Evolutionary conservation across 2,888 invertebrate species (phyloP).

Genomic region (Archips xylosteana): DNA sequence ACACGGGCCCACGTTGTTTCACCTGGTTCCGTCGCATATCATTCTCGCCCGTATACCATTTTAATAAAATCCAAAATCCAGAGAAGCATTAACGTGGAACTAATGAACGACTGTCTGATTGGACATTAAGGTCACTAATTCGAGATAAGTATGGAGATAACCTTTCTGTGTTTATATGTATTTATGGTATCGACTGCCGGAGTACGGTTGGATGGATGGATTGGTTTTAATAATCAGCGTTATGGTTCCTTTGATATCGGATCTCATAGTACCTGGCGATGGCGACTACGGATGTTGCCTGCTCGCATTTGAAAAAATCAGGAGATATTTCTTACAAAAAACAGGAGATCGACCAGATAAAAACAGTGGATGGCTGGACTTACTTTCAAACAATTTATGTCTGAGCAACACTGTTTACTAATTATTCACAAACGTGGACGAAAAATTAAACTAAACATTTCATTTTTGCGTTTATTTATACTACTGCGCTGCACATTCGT

Average conservation of each 20-base stretch:
- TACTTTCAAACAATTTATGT: too few species aligned
- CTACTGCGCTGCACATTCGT: too few species aligned
- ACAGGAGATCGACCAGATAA: too few species aligned
- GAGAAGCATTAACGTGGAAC: conserved; percentile 24
- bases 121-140: conserved; percentile 40
- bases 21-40: background rate
- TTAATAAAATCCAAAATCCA: conserved; percentile 15
- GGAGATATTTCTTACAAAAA: too few species aligned
- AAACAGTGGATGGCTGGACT: too few species aligned
- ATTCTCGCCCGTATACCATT: conserved; percentile 2
- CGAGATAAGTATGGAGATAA: conserved; percentile 19
- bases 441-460: too few species aligned
- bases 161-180: conserved; percentile 14
- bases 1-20: conserved; percentile 34
- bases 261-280: background rate
- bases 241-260: background rate
- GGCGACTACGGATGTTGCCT: too few species aligned
- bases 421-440: too few species aligned
- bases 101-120: conserved; percentile 33
- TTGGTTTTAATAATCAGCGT: background rate
- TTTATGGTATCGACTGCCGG: background rate
- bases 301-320: too few species aligned
- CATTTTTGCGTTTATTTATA: too few species aligned
- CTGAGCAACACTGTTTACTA: too few species aligned
- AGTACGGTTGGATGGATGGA: background rate